Base-by-base conservation (phyloP, 2,797 vertebrate species). In the Gymnoscopelus microlampas region DNA sequence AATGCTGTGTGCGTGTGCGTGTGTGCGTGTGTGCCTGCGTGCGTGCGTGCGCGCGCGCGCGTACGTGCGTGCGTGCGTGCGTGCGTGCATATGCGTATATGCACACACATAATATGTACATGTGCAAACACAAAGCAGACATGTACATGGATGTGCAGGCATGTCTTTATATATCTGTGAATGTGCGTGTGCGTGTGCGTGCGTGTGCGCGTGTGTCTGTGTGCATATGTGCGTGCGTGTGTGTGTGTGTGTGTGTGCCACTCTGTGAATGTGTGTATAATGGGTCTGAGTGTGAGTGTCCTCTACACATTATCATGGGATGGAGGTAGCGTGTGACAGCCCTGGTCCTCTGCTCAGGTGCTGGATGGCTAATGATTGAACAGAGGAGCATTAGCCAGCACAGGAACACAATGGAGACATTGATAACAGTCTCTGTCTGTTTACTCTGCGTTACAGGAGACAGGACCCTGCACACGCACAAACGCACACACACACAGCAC, bases 351-450 rank as follows among this genome's bases (percentile, higher is more conserved):
- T 80, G 80, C 75, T 24, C 53, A 88, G 82, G 82, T 86, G 73
- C 48, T 87, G 77, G 67, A 78, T 87, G 81, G 87, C 90, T 93
- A 91, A 94, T 92, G 86, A 88, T 92, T 94, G 91, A 94, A 93
- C 92, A 87, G 89, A 85, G 77, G 85, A 83, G 86, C 91, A 91
- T 91, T 90, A 91, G 87, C 74, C 82, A 89, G 89, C 86, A 85
- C 82, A 77, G 53, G 84, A 92, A 81, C 78, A 92, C 92, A 94
- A 92, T 92, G 89, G 85, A 84, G 78, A 66, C 71, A 75, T 80
- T 92, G 91, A 93, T 90, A 89, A 81, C 70, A 80, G 84, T 85
- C 85, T 83, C 79, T 79, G 73, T 87, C 71, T 93, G 81, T 93
- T 94, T 91, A 79, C 87, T 79, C 74, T 85, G 74, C 71, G 77